Percentiles rank a stretch among this genome's conserved stretches.
Evolutionary conservation across 2,888 invertebrate species (phyloP).

Genomic region (Euphydryas editha): DNA sequence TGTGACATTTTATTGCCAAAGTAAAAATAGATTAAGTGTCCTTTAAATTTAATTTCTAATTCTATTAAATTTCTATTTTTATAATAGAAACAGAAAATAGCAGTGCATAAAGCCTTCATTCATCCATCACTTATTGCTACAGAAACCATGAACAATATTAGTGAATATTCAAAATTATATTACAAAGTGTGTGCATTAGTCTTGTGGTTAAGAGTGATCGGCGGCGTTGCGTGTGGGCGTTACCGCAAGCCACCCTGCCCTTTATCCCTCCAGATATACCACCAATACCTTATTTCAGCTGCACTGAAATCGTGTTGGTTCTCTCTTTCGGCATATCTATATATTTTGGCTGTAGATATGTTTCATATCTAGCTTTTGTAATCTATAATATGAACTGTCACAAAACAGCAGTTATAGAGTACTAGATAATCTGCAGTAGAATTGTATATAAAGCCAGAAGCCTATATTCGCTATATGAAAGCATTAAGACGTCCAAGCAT

Average conservation of each 20-base stretch:
- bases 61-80: too few relatives aligned
- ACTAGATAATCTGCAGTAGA: slow-evolving; percentile 18
- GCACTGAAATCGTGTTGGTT: slow-evolving; percentile 13
- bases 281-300: slow-evolving; percentile 20
- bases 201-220: slow-evolving; percentile 46
- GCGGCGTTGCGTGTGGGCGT: slow-evolving; percentile 55
- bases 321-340: slow-evolving; percentile 15
- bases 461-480: slow-evolving; percentile 23
- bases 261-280: slow-evolving; percentile 26
- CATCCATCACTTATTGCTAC: slow-evolving; percentile 4
- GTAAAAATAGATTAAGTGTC: too few relatives aligned
- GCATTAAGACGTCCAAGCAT: slow-evolving; percentile 26
- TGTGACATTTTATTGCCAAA: too few relatives aligned
- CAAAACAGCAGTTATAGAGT: slow-evolving; percentile 8
- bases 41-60: too few relatives aligned
- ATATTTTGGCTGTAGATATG: not conserved
- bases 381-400: not conserved
- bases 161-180: slow-evolving; percentile 28
- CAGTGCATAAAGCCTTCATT: not conserved
- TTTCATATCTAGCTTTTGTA: not conserved
- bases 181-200: slow-evolving; percentile 32
- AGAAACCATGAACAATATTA: slow-evolving; percentile 20
- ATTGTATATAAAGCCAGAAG: slow-evolving; percentile 35
- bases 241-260: slow-evolving; percentile 46
- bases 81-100: not conserved